Base-by-base conservation (phyloP, 1,140 invertebrate species). In the Anastatus disparis region DNA sequence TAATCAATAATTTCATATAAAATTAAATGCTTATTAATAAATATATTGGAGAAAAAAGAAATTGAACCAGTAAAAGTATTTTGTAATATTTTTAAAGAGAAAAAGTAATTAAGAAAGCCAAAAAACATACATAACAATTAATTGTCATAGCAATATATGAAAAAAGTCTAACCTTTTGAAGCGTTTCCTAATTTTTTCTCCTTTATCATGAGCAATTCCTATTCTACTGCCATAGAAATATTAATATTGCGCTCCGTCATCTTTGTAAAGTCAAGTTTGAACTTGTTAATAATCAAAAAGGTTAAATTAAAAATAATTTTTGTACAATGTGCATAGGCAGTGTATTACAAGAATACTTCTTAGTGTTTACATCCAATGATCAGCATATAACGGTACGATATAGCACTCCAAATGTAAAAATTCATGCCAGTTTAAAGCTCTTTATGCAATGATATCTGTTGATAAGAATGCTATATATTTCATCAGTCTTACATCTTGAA, bases 211-310 rank as follows among this genome's bases (percentile, higher is more conserved):
- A 4, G 96, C 93, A 74, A 95, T 98, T 64, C 97, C 97, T 1
- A 96, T 98, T 87, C 99, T 95, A 82, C 95, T 98, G 24, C 95
- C 96, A 85, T 95, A 98, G 52, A 96, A 66, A 97, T 87, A 29
- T 89, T 82, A 44, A 94, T 67, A n/a, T 31, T 67, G 53, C 56
- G 64, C 7, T n/a, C 24, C 4, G 27, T 8, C 70, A 72, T 72
- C 22, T 62, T 59, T 0, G 42, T 27, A 53, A n/a, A 42, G 3
- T 56, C 42, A 66, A 29, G 7, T 20, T 46, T 3, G 15, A 66
- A 35, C 31, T 35, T 42, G 13, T 35, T 31, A 40, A 9, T 44
- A n/a, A 12, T 38, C 3, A 15, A 27, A 63, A 50, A 50, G 6
- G n/a, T 20, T 40, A 22, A n/a, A n/a, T 44, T n/a, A 1, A 26